Conservation (phyloP, 2,113 vertebrate genomes). For the Ceyx cyanopectus region DNA sequence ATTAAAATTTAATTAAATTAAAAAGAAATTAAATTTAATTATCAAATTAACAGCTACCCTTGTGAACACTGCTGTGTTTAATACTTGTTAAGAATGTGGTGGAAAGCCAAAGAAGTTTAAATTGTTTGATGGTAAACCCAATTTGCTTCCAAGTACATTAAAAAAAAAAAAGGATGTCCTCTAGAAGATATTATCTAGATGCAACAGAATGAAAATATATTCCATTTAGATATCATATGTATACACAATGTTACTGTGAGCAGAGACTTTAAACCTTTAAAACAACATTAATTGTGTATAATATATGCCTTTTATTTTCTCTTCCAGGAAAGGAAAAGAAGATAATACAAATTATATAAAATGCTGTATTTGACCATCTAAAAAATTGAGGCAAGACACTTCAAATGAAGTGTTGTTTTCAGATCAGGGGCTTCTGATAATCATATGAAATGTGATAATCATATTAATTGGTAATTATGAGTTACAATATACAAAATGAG, state of each 20-base stretch:
- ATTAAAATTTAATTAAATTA: too few relatives aligned
- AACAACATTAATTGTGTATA: not conserved
- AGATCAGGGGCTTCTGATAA: not conserved
- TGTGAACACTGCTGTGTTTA: not conserved
- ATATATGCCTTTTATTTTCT: not conserved
- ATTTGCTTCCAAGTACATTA: not conserved
- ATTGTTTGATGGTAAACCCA: not conserved
- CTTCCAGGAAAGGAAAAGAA: not conserved
- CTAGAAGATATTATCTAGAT: not conserved
- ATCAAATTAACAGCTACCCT: not conserved
- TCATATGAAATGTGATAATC: not conserved
- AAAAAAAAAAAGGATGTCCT: not conserved
- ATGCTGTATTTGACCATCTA: not conserved
- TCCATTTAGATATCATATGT: not conserved
- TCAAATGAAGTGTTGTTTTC: not conserved
- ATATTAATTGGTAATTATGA: not conserved
- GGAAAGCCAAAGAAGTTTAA: not conserved
- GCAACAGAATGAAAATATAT: not conserved
- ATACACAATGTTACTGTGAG: not conserved
- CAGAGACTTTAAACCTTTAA: not conserved
- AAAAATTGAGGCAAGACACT: not conserved
- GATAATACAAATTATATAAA: not conserved
- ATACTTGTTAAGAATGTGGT: not conserved
- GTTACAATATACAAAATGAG: not conserved
- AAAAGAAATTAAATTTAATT: too few relatives aligned